Base-by-base conservation (phyloP, 2,888 invertebrate genomes). In the Epinotia demarniana region DNA sequence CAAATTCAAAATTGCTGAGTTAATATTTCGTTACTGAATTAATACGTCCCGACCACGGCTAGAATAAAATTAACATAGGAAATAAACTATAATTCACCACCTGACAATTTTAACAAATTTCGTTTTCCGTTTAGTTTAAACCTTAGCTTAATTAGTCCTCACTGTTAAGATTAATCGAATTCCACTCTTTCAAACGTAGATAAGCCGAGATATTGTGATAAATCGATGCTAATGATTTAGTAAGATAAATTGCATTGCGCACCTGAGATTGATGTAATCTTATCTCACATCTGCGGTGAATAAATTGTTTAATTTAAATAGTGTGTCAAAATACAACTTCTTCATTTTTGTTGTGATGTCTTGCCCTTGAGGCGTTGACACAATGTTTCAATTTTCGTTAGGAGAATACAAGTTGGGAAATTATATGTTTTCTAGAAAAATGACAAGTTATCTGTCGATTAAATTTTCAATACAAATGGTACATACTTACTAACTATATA, bases 141-240 rank as follows among this genome's bases (percentile, higher is more conserved):
- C 83, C 81, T 81, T 78, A 79, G 80, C 80, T 82, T 81, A 85
- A 85, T 86, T 85, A 85, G 80, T 82, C 78, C 78, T 77, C 79
- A 79, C 75, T 78, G 78, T 77, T 79, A 80, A 81, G 81, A 86
- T 86, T 85, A 83, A 85, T 84, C 80, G 80, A 82, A 82, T 84
- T 85, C 82, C 78, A 76, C 78, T 80, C 80, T 80, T 79, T 80
- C 78, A 78, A 82, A 80, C 73, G 79, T 78, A 79, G 83, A 83
- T 85, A 82, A 82, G 80, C 81, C 81, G 82, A 84, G 62, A 80
- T 80, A 81, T 81, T 82, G 81, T 81, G 79, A 83, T 81, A 83
- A 83, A 84, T 83, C 81, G 80, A 81, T 80, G 77, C 80, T 79
- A 83, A 81, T 84, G 80, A 83, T 85, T 83, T 81, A 79, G 79